Evolutionary conservation across 2,113 vertebrate species (phyloP).

Genomic region (Eptesicus fuscus): DNA sequence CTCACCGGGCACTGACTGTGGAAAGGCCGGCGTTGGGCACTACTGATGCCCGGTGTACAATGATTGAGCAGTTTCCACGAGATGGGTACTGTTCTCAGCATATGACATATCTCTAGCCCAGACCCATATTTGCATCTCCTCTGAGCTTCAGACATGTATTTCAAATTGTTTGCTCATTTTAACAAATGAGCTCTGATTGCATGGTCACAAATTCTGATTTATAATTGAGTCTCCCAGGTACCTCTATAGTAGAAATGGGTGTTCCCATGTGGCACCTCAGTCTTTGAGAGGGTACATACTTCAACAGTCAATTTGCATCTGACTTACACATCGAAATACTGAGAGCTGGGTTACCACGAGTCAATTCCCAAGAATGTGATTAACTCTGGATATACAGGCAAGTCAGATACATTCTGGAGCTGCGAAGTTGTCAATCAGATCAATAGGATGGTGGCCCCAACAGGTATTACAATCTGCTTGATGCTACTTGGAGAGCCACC

Average conservation of each 20-base stretch:
- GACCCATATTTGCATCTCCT: not conserved
- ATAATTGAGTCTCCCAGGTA: not conserved
- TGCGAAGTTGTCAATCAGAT: not conserved
- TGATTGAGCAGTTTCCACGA: accelerated
- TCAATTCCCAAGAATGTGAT: not conserved
- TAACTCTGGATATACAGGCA: not conserved
- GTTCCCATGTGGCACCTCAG: not conserved
- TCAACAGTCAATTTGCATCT: not conserved
- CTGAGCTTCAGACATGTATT: not conserved
- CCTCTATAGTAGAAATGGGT: not conserved
- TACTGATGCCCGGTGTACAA: not conserved
- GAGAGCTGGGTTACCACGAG: not conserved
- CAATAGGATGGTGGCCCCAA: not conserved
- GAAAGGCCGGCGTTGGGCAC: too few relatives aligned
- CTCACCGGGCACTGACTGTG: not conserved
- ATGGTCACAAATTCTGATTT: not conserved
- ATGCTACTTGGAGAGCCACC: not conserved
- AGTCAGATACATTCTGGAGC: not conserved
- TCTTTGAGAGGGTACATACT: not conserved
- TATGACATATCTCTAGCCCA: not conserved
- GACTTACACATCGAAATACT: not conserved
- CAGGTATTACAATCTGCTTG: not conserved
- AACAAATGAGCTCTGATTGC: not conserved
- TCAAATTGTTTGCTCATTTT: not conserved
- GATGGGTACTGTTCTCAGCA: not conserved